Evolutionary conservation across 2,113 vertebrate genomes (phyloP), one percentile per base, ranked within the genome.

Genomic region (Cariama cristata): DNA sequence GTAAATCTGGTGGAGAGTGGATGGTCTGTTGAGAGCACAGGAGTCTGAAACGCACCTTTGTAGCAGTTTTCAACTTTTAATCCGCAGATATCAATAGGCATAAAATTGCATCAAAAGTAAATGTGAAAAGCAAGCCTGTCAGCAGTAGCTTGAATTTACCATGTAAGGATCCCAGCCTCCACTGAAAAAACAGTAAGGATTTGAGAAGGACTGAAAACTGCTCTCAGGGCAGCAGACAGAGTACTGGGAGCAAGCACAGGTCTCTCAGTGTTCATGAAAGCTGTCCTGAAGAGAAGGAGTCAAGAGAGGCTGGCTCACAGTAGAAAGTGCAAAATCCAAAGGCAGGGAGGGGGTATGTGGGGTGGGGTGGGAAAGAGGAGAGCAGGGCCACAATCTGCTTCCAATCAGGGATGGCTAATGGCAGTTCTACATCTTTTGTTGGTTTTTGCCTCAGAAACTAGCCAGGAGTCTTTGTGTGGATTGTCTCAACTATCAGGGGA

Each of bases 81-180:
- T 53, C 18, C 0, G 0, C 17, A 53, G 5, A 2, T 52, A 68
- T 32, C 0, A 0, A 8, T 21, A 49, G 19, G 30, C 4, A 8
- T 5, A 18, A 42, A 44, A 38, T 40, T 68, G 18, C 11, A 53
- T 14, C 15, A 56, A 52, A 86, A 23, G 13, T 45, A 66, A 62
- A 88, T 6, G 11, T 26, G 79, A 32, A 80, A 90, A 90, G 11
- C 14, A 62, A 68, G 14, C 2, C 13, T 58, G 14, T 22, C 60
- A 18, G 11, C 26, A 40, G 21, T 4, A 64, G 30, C 6, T 68
- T 69, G 40, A 63, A 82, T 53, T 42, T 77, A 15, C 21, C 0
- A 0, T 47, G 11, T 8, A 44, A 67, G 28, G 4, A 11, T 79
- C 26, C 24, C 10, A 42, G 17, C 3, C 12, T 66, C 7, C 30